Conservation (phyloP, 92 coral and sea anemone genomes). For the Porites divaricata region DNA sequence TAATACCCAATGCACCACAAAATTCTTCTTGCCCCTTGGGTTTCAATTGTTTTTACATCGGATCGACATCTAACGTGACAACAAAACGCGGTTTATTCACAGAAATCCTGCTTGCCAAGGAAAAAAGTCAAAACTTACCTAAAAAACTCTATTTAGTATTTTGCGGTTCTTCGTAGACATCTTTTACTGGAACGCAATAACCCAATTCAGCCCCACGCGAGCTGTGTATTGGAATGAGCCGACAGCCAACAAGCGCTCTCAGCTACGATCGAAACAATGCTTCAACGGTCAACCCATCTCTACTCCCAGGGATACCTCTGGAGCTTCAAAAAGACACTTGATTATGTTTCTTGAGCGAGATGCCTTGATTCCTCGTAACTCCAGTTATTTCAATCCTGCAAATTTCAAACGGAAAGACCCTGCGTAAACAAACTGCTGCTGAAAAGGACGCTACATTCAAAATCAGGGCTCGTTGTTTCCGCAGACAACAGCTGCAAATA, state of each 20-base stretch:
- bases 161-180: not conserved
- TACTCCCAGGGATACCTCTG: too few species aligned
- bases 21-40: not conserved
- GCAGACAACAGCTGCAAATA: not conserved
- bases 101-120: not conserved
- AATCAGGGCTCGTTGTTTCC: slow-evolving; percentile 19
- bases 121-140: slow-evolving; percentile 2
- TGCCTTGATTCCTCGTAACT: not conserved
- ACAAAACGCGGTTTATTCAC: not conserved
- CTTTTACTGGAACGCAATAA: not conserved
- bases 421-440: not conserved
- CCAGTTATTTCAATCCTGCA: not conserved
- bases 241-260: not conserved
- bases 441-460: slow-evolving; percentile 28
- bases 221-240: not conserved
- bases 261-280: not conserved
- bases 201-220: not conserved
- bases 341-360: not conserved
- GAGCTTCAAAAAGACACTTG: not conserved
- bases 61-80: not conserved
- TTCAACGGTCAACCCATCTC: slow-evolving; percentile 1
- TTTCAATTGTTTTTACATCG: not conserved
- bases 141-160: not conserved
- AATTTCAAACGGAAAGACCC: slow-evolving; percentile 1
- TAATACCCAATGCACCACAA: not conserved